Evolutionary conservation across 2,888 invertebrate genomes (phyloP), one percentile per base, ranked within the genome.

Genomic region (Drosophila mettleri): DNA sequence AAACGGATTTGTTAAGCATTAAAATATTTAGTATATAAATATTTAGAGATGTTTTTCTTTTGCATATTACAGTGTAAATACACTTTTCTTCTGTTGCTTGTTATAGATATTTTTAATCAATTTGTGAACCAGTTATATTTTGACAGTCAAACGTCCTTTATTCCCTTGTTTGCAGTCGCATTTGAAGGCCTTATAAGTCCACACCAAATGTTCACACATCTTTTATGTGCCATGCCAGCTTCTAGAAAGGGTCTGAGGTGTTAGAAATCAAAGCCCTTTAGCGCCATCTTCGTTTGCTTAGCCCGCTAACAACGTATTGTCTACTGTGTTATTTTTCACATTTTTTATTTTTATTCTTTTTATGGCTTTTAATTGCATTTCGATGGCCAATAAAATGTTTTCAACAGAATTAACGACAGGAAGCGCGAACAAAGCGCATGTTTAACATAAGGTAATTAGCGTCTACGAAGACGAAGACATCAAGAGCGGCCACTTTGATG

Each of bases 321-420:
- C 27, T 36, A 16, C 8, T 31, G 24, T 49, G 45, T 59, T 29
- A 45, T 48, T 57, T 55, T 66, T 61, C 63, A 62, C 68, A 69
- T 72, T 66, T 69, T 6, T 46, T 8, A 22, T 29, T 46, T n/a
- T n/a, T n/a, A n/a, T n/a, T n/a, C 2, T 20, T 36, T 78, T 82
- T 87, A 85, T 66, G 71, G 71, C 67, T 68, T 71, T 80, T 85
- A 87, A 85, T 85, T 84, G 85, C 85, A 70, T 82, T 80, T 82
- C 85, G 73, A 87, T 85, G 80, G 74, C 70, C 78, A 87, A 87
- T 84, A 84, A 84, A 86, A 79, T 60, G 45, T 69, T 80, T 72
- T 81, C 59, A 65, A 71, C 59, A 45, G 64, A 72, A 72, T 87
- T 85, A 85, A 87, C 85, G 87, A 85, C 87, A 74, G 84, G 84